Base-by-base conservation (phyloP, 2,888 invertebrate species). In the Eupithecia dodoneata region DNA sequence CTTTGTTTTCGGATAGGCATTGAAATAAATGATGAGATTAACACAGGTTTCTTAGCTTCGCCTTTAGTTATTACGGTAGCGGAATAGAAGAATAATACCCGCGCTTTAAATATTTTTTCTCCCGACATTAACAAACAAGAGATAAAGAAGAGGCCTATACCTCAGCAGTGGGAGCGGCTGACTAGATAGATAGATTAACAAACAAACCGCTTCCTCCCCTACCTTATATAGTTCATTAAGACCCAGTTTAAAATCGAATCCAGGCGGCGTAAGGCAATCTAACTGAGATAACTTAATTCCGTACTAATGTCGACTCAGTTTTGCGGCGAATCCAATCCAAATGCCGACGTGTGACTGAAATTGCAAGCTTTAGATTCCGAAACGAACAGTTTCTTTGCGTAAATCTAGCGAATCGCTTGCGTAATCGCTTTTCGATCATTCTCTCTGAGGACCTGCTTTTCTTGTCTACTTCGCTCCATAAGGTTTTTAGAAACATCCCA, bases 241-340 rank as follows among this genome's bases (percentile, higher is more conserved):
- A 87, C 85, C 84, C 82, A 85, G 90, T 87, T 87, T 88, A 88
- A 88, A 89, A 89, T 88, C 86, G 88, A 91, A 91, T 91, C 88
- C 85, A 83, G 80, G 75, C 81, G 85, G 85, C 86, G 86, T 85
- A 80, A 85, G 86, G 88, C 90, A 90, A 91, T 90, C 87, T 86
- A 84, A 86, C 85, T 87, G 85, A 84, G 85, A 86, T 81, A 90
- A 90, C 90, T 89, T 90, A 89, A 91, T 91, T 87, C 87, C 85
- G 72, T 80, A 86, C 87, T 89, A 91, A 91, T 91, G 90, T 84
- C 80, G 81, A 87, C 82, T 87, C 84, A 85, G 86, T 85, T 87
- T 84, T 85, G 86, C 82, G 81, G 80, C 76, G 83, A 90, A 88
- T 59, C 87, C 84, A 88, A 89, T 89, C 77, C 76, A 71, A 84